These are phyloP conservation scores for Patella pellucida DNA, from an alignment of 2,888 invertebrate species.

Conservation along the genomic window DNA sequence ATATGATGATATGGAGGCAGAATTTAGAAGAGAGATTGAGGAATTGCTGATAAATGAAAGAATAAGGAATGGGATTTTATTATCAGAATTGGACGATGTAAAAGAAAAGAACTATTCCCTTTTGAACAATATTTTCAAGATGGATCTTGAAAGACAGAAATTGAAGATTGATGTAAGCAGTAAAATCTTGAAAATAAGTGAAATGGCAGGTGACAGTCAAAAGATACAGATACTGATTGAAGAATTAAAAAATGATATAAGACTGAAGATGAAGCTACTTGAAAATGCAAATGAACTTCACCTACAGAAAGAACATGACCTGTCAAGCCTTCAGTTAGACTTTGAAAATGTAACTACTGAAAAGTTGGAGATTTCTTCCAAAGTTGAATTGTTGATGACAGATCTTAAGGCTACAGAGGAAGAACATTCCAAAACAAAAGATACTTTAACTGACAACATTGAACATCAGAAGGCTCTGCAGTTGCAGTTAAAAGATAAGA, in stretches of 20 bases:
- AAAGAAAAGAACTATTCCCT: background rate
- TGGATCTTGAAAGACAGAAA: background rate
- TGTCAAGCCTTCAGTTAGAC: background rate
- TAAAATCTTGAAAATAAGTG: slow-evolving; percentile 3
- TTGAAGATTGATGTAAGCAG: slow-evolving; percentile 4
- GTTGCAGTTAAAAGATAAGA: background rate
- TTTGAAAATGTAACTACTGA: background rate
- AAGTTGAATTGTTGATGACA: background rate
- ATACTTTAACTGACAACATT: slow-evolving; percentile 7
- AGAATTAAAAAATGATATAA: slow-evolving; percentile 9
- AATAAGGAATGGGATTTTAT: background rate
- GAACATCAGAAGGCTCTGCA: background rate
- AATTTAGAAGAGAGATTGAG: background rate
- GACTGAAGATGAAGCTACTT: slow-evolving; percentile 16
- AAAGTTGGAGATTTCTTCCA: too few relatives aligned
- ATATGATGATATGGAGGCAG: background rate
- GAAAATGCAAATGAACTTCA: slow-evolving; percentile 9
- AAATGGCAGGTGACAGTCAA: background rate
- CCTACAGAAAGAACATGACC: background rate
- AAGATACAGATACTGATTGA: background rate
- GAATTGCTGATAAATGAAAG: background rate
- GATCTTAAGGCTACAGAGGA: slow-evolving; percentile 1
- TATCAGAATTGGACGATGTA: background rate
- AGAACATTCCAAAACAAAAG: slow-evolving; percentile 3
- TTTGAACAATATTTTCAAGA: background rate